These are phyloP conservation scores for Cerceris rybyensis DNA, from an alignment of 2,888 invertebrate genomes.

Conservation along the genomic window DNA sequence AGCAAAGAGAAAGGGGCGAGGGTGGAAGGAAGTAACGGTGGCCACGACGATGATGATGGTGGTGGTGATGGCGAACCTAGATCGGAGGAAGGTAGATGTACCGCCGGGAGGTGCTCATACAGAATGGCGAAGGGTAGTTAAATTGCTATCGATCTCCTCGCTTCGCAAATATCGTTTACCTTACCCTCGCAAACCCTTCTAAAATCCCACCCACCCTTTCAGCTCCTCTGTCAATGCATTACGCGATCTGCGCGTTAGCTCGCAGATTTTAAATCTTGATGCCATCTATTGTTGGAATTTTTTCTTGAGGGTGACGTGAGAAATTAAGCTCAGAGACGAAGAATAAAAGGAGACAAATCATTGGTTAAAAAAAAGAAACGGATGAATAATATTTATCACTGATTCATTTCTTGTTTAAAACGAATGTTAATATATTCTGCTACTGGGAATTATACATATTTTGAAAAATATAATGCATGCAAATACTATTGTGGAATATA, in stretches of 20 bases:
- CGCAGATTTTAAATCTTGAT: slow-evolving; percentile 40
- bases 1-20: slow-evolving; percentile 24
- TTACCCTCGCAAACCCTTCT: slow-evolving; percentile 55
- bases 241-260: slow-evolving; percentile 41
- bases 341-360: too few species aligned
- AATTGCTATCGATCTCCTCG: slow-evolving; percentile 73
- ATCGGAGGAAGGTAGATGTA: slow-evolving; percentile 46
- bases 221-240: slow-evolving; percentile 16
- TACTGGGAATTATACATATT: too few species aligned
- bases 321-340: too few species aligned
- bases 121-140: slow-evolving; percentile 69
- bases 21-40: slow-evolving; percentile 27
- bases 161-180: slow-evolving; percentile 72
- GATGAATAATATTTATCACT: too few species aligned
- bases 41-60: slow-evolving; percentile 31
- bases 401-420: too few species aligned
- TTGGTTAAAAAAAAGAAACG: too few species aligned
- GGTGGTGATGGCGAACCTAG: slow-evolving; percentile 37
- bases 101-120: slow-evolving; percentile 51
- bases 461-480: too few species aligned
- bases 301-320: too few species aligned
- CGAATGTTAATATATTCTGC: too few species aligned
- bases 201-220: slow-evolving; percentile 33
- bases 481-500: too few species aligned
- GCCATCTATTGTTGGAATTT: not conserved